A percentile compares a stretch with the other conserved stretches of the same genome.
Evolutionary conservation across 2,797 vertebrate species (phyloP).

Genomic region (Sebastes cheni): DNA sequence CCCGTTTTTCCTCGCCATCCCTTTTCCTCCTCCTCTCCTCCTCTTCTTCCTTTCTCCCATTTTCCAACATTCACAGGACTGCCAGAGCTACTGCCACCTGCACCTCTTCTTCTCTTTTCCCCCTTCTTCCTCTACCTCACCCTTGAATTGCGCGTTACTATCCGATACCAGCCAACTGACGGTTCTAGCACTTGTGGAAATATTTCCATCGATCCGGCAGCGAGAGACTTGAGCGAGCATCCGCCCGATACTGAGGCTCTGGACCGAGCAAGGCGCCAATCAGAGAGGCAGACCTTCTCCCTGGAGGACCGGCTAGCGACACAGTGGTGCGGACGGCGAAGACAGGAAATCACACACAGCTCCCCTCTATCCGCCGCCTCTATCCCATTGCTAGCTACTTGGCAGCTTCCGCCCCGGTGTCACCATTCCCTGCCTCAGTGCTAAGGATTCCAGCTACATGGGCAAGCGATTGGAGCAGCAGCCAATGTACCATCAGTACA

Average conservation of each 20-base stretch:
- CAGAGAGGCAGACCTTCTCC: constrained; percentile 57
- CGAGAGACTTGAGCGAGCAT: constrained; percentile 52
- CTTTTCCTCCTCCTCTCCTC: constrained; percentile 68
- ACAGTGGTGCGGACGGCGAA: constrained; percentile 52
- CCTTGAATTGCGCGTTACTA: constrained; percentile 57
- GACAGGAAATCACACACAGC: constrained; percentile 58
- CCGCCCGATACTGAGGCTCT: constrained; percentile 36
- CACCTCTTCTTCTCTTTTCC: constrained; percentile 58
- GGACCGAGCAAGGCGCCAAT: constrained; percentile 27
- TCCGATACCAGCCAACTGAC: constrained; percentile 41
- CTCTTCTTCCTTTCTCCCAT: constrained; percentile 65
- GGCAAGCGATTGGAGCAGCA: constrained; percentile 99
- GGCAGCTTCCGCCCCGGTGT: constrained; percentile 69
- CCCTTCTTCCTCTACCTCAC: constrained; percentile 66
- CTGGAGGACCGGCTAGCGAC: constrained; percentile 53
- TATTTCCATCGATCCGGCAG: constrained; percentile 60
- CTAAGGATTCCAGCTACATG: constrained; percentile 98
- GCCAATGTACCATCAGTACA: constrained; percentile 99
- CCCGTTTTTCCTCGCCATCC: constrained; percentile 74
- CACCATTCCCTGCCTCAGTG: constrained; percentile 89
- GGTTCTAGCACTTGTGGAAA: constrained; percentile 69
- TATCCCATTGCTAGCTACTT: constrained; percentile 60
- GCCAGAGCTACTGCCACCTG: constrained; percentile 71
- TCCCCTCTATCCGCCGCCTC: constrained; percentile 38
- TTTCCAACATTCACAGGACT: constrained; percentile 65